These are phyloP conservation scores for Drosophila albomicans DNA, from an alignment of 1,140 invertebrate genomes.

Conservation along the genomic window DNA sequence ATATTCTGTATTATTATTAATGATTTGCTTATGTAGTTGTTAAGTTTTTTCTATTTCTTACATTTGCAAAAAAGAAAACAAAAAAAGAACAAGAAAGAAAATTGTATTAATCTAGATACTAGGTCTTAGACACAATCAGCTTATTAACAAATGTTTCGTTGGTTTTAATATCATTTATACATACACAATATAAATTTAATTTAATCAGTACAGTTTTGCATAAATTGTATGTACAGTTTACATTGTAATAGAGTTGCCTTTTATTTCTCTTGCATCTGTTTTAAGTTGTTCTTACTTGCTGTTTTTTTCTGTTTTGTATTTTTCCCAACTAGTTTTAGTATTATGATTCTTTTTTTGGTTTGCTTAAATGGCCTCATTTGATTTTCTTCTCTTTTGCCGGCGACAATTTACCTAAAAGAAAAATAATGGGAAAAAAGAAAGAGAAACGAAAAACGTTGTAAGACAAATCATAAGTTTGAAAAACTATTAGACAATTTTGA, in stretches of 20 bases:
- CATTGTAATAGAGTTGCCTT: slow-evolving; percentile 16
- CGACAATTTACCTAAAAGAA: slow-evolving; percentile 74
- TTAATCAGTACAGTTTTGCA: slow-evolving; percentile 79
- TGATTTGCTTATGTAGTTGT: slow-evolving; percentile 45
- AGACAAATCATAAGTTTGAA: slow-evolving; percentile 35
- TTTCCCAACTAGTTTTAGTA: slow-evolving; percentile 23
- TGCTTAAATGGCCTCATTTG: slow-evolving; percentile 64
- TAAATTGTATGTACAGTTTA: slow-evolving; percentile 71
- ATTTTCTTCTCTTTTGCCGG: slow-evolving; percentile 72
- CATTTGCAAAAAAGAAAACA: slow-evolving; percentile 17
- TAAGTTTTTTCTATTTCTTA: slow-evolving; percentile 23
- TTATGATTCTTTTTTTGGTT: slow-evolving; percentile 43
- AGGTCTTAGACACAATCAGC: slow-evolving; percentile 31
- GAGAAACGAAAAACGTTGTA: slow-evolving; percentile 45
- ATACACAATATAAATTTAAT: slow-evolving; percentile 77
- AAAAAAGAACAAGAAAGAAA: slow-evolving; percentile 41
- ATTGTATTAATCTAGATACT: slow-evolving; percentile 64
- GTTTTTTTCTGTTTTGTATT: background rate
- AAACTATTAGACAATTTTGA: slow-evolving; percentile 84
- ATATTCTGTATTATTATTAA: slow-evolving; percentile 35
- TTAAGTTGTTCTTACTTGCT: background rate
- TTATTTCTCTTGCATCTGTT: slow-evolving; percentile 1
- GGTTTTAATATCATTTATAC: slow-evolving; percentile 64
- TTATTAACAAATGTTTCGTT: slow-evolving; percentile 68
- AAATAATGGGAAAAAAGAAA: slow-evolving; percentile 54